Base-by-base conservation (phyloP, 2,797 vertebrate genomes). In the Sardinella longiceps region DNA sequence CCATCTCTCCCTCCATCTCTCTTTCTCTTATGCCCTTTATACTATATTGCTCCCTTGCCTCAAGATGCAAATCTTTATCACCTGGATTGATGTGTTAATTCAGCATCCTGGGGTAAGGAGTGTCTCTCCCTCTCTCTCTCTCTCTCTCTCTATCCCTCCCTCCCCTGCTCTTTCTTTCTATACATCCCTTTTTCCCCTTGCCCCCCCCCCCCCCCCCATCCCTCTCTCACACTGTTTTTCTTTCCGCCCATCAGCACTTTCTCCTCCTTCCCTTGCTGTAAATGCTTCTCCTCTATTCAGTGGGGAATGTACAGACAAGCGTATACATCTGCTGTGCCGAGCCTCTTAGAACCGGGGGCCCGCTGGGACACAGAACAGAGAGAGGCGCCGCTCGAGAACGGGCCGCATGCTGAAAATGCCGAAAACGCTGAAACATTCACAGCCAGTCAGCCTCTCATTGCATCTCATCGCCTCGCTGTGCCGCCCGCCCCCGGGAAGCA, bases 241-340 rank as follows among this genome's bases (percentile, higher is more conserved):
- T 63, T 84, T 81, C 53, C 63, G 37, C 81, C 37, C 2, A 33
- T 82, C 85, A 84, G 70, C 80, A 80, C 60, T 63, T 85, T 70
- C 25, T 84, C 23, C 70, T 53, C 25, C 60, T 1, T n/a, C 56
- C 56, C 2, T 60, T 9, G 14, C 60, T 83, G 9, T 74, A 82
- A 85, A 50, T 51, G 18, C 82, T 80, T 88, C 63, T 37, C 23
- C 58, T 60, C 5, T 18, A 85, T 80, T 81, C 82, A 85, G 66
- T 45, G 0, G 4, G 60, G 48, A n/a, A 50, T 51, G 18, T 48
- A 58, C 80, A 46, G 82, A 82, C 80, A 84, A 53, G 45, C 7
- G 4, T 25, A 87, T 56, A 60, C 85, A 51, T 46, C 84, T 82
- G 82, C 43, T 66, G 66, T 50, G 60, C 58, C 30, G 39, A 37